Evolutionary conservation across 2,113 vertebrate species (phyloP).

Genomic region (Desmodus rotundus): DNA sequence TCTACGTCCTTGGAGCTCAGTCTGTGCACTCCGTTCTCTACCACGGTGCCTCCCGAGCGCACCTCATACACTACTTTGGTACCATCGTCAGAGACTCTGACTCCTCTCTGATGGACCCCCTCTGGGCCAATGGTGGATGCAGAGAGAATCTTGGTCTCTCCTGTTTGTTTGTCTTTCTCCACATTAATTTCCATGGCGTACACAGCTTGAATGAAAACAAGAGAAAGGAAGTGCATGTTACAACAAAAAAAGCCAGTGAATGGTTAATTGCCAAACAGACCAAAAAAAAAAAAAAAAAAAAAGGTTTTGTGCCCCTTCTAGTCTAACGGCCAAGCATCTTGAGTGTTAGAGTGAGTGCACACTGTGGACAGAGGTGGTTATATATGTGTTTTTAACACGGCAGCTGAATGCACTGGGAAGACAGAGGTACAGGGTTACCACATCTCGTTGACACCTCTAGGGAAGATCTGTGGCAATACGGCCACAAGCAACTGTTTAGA

Average conservation of each 20-base stretch:
- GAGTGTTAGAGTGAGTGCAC: slow-evolving; percentile 69
- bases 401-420: slow-evolving; percentile 19
- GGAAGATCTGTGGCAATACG: not conserved
- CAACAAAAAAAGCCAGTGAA: slow-evolving; percentile 91
- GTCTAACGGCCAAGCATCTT: slow-evolving; percentile 70
- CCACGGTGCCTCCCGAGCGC: slow-evolving; percentile 87
- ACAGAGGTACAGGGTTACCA: not conserved
- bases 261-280: slow-evolving; percentile 90
- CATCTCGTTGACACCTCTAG: slow-evolving; percentile 18
- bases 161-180: slow-evolving; percentile 95
- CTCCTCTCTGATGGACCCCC: slow-evolving; percentile 90
- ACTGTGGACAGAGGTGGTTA: slow-evolving; percentile 52
- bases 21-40: slow-evolving; percentile 93
- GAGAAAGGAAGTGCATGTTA: slow-evolving; percentile 90
- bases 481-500: not conserved
- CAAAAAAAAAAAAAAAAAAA: slow-evolving; percentile 77
- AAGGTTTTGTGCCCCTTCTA: slow-evolving; percentile 73
- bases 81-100: slow-evolving; percentile 96
- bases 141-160: slow-evolving; percentile 95
- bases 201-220: slow-evolving; percentile 92
- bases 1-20: slow-evolving; percentile 93
- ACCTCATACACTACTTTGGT: slow-evolving; percentile 97
- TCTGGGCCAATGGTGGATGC: slow-evolving; percentile 88
- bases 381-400: slow-evolving; percentile 33
- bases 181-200: slow-evolving; percentile 99